phyloP scores from a whole-genome alignment of 2,888 invertebrate genomes.

The Microctonus aethiopoides region DNA sequence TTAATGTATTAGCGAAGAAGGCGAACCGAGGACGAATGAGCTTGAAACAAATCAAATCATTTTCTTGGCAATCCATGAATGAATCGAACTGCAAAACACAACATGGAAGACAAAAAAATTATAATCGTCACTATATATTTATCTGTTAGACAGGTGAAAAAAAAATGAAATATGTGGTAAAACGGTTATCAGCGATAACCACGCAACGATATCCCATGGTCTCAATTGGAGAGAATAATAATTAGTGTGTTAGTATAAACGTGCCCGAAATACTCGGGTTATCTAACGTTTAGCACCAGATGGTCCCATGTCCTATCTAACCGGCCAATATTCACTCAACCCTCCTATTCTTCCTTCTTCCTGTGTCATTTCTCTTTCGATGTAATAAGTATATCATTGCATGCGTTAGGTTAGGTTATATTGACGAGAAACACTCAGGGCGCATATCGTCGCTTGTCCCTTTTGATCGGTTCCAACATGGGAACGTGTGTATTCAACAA shows the following conservation, averaged over 20 bases:
- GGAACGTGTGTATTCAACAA: constrained; percentile 30
- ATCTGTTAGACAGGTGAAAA: not conserved
- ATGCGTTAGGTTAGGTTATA: constrained; percentile 10
- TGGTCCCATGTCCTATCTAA: constrained; percentile 48
- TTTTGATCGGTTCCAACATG: constrained; percentile 15
- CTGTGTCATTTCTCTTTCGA: not conserved
- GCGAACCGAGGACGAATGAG: constrained; percentile 21
- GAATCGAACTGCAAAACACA: not conserved
- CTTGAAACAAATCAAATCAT: constrained; percentile 20
- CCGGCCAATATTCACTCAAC: constrained; percentile 49
- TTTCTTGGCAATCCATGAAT: not conserved
- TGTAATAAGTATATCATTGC: constrained; percentile 7
- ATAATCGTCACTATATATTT: not conserved
- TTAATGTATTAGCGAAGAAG: constrained; percentile 42
- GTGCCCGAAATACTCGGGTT: constrained; percentile 56
- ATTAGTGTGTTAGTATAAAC: constrained; percentile 55
- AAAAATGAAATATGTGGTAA: not conserved
- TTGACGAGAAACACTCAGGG: not conserved
- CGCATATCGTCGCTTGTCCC: constrained; percentile 19
- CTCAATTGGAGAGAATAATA: constrained; percentile 38
- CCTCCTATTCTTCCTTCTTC: not conserved
- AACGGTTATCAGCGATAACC: constrained; percentile 21
- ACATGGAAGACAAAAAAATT: not conserved
- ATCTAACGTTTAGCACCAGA: constrained; percentile 62
- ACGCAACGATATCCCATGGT: constrained; percentile 32